Conservation (phyloP, 2,797 vertebrate species). For the Peromyscus aztecus region DNA sequence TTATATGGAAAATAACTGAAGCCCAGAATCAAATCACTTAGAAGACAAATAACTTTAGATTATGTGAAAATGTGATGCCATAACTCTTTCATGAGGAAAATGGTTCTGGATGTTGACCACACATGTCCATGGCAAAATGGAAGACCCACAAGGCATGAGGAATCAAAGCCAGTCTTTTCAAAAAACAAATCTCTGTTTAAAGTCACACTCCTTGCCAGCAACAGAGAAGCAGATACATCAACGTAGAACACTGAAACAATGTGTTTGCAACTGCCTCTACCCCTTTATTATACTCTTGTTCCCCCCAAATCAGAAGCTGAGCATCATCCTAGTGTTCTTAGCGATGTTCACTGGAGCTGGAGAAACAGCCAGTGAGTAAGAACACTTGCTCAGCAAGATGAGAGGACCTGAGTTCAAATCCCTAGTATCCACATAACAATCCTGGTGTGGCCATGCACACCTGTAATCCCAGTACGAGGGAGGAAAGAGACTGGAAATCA, state of each 20-base stretch:
- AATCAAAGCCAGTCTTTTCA: neutral
- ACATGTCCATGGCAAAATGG: neutral
- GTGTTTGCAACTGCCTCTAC: neutral
- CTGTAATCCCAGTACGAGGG: neutral
- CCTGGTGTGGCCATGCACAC: neutral
- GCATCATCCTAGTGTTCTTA: neutral
- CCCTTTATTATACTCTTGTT: neutral
- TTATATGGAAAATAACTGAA: neutral
- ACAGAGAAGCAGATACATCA: neutral
- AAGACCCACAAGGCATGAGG: neutral
- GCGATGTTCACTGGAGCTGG: neutral
- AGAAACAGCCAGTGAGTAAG: neutral
- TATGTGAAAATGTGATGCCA: neutral
- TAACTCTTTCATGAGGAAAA: neutral
- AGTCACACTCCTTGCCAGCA: neutral
- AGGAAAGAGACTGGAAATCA: neutral
- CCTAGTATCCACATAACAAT: neutral
- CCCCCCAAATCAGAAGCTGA: neutral
- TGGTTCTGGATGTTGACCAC: neutral
- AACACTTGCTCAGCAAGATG: neutral
- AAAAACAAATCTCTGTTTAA: conserved; percentile 7
- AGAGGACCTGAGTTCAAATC: neutral
- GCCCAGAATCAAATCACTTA: neutral
- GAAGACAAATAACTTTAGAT: neutral
- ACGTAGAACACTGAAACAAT: neutral